Conservation (phyloP, 2,113 vertebrate genomes). For the Paraplagusia blochii region DNA sequence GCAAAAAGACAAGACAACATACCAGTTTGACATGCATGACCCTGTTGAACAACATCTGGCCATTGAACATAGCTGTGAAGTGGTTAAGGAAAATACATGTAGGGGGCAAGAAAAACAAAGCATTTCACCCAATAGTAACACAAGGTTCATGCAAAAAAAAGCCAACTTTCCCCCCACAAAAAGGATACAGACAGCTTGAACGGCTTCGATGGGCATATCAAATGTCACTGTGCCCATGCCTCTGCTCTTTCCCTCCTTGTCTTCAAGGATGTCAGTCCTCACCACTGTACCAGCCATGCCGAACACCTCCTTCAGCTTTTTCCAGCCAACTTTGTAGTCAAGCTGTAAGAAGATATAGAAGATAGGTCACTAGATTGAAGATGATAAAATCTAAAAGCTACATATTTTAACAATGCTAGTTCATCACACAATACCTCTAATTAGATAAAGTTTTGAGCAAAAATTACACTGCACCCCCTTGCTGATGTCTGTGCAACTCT, state of each 20-base stretch:
- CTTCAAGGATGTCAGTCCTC: constrained; percentile 90
- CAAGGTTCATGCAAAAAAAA: neutral
- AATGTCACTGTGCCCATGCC: constrained; percentile 97
- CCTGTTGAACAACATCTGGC: constrained; percentile 92
- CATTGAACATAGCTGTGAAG: constrained; percentile 92
- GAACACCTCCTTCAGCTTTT: constrained; percentile 98
- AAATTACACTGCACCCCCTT: too few species aligned
- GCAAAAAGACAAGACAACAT: constrained; percentile 46
- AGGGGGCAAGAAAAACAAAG: neutral
- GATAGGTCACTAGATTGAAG: neutral
- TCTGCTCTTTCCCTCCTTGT: constrained; percentile 95
- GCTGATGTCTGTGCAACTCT: too few species aligned
- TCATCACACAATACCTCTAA: too few species aligned
- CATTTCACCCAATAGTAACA: neutral
- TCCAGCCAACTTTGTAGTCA: constrained; percentile 98
- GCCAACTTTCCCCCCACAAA: neutral
- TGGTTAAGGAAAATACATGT: constrained; percentile 71
- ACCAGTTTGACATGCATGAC: constrained; percentile 99
- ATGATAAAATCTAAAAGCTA: too few species aligned
- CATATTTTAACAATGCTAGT: too few species aligned
- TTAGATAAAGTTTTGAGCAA: too few species aligned
- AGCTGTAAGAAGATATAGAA: constrained; percentile 70
- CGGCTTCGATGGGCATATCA: constrained; percentile 93
- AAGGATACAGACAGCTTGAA: constrained; percentile 99
- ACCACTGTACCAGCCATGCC: constrained; percentile 92